Evolutionary conservation across 2,113 vertebrate genomes (phyloP), one percentile per base, ranked within the genome.

Genomic region (Corythaeola cristata): DNA sequence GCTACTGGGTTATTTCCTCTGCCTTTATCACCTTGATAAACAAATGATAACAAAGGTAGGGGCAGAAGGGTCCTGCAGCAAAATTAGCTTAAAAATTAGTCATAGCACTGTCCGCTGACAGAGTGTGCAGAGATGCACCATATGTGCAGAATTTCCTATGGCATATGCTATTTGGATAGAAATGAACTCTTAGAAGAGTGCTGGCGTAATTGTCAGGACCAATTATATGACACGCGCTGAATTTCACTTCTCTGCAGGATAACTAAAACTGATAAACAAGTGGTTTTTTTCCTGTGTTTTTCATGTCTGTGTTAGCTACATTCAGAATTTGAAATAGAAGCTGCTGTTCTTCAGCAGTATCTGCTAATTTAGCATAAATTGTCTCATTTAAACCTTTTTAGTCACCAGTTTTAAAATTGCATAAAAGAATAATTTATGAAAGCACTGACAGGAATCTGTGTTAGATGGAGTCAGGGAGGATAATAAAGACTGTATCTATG

Each of bases 401-500:
- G 68, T 89, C 66, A 89, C 49, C 41, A 58, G 53, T 71, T 53
- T 60, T 74, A 74, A 94, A 77, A 90, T 30, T 93, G 55, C 17
- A 80, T 73, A 77, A 79, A 90, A 56, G 22, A 87, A 15, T 86
- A 89, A 97, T 95, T 97, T 95, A 97, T 82, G 88, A 80, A 32
- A 89, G 67, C 58, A 93, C 49, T 91, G 94, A 89, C 94, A 97
- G 67, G 45, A 90, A 87, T 89, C 69, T 85, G 35, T 95, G 83
- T 91, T 88, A 89, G 88, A 96, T 60, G 90, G 52, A 95, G 89
- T 95, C 90, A 76, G 56, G 56, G 63, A 96, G 91, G 73, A 95
- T 91, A 97, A 95, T 87, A 92, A 96, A 94, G 93, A 56, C 85
- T 28, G 87, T 96, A 94, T 96, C 96, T 87, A 85, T 91, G 96